Evolutionary conservation across 2,113 vertebrate species (phyloP).

Genomic region (Ceyx cyanopectus): DNA sequence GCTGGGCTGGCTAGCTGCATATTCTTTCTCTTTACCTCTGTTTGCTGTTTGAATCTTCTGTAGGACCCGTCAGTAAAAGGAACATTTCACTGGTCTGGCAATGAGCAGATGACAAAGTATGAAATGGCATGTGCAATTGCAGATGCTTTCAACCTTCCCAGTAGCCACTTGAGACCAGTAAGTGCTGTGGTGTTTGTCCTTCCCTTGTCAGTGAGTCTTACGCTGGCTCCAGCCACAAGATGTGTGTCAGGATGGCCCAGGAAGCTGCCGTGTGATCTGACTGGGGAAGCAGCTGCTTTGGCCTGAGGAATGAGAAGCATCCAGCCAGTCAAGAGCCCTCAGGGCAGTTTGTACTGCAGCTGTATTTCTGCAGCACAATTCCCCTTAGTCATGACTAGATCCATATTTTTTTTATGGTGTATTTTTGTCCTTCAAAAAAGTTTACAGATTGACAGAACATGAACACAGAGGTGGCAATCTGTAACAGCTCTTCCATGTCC

Average conservation of each 20-base stretch:
- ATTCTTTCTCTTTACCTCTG: not conserved
- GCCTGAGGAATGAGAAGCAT: not conserved
- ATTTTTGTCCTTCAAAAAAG: not conserved
- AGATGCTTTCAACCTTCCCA: slow-evolving; percentile 92
- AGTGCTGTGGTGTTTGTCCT: slow-evolving; percentile 38
- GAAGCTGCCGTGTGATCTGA: not conserved
- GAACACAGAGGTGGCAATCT: not conserved
- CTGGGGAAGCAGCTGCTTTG: not conserved
- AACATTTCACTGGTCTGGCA: slow-evolving; percentile 93
- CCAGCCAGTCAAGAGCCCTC: not conserved
- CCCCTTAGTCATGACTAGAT: not conserved
- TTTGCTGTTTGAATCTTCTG: not conserved
- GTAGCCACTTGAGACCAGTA: slow-evolving; percentile 91
- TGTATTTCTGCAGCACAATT: not conserved
- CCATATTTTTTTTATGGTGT: not conserved
- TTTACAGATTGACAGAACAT: not conserved
- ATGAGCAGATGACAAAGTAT: slow-evolving; percentile 97
- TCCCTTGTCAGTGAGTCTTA: too few species aligned
- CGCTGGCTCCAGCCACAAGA: too few species aligned
- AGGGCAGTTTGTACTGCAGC: not conserved
- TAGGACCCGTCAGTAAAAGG: slow-evolving; percentile 91
- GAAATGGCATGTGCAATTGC: slow-evolving; percentile 94
- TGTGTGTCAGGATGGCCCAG: too few species aligned
- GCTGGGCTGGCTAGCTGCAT: not conserved
- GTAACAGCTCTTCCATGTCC: not conserved